Base-by-base conservation (phyloP, 2,888 invertebrate species). In the Drosophila picticornis region DNA sequence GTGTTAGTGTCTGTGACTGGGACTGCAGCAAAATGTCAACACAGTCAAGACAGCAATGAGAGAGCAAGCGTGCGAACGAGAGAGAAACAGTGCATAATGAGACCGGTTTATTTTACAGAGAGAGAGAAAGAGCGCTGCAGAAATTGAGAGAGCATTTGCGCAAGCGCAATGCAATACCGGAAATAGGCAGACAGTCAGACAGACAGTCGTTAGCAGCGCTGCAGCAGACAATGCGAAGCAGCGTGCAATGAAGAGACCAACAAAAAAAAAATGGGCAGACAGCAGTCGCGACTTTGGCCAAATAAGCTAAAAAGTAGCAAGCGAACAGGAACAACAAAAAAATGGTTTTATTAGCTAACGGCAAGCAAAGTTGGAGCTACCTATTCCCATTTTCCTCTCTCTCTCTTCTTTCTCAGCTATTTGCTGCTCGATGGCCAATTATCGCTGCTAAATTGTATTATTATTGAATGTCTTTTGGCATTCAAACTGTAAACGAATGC, bases 401-500 rank as follows among this genome's bases (percentile, higher is more conserved):
- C 48, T 27, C 34, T 52, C 25, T 16, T 34, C 2, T 55, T 36
- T 7, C 53, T 22, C 9, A 46, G 46, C 22, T 16, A 25, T 46
- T 55, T 22, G 56, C 22, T 22, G 63, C 77, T 72, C 77, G 68
- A 76, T 86, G 72, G 83, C 88, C 87, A 87, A 87, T 91, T 87
- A 87, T 88, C 65, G 88, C 78, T 75, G 80, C 83, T 85, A 80
- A 87, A 90, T 84, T 80, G 88, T 75, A 90, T 91, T 89, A 90
- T 77, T 91, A 90, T 85, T 83, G 84, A 83, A 69, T 81, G 62
- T 72, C 65, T 77, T 76, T 81, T 64, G 78, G 58, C 64, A 69
- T 55, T 62, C 57, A 57, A 64, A 36, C 58, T 13, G 40, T 76
- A 57, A 57, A n/a, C 63, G 5, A 58, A 16, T 56, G 40, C 31